Percentiles rank a stretch among this genome's conserved stretches.
phyloP scores from a whole-genome alignment of 2,113 vertebrate genomes.

The Zingel zingel region DNA sequence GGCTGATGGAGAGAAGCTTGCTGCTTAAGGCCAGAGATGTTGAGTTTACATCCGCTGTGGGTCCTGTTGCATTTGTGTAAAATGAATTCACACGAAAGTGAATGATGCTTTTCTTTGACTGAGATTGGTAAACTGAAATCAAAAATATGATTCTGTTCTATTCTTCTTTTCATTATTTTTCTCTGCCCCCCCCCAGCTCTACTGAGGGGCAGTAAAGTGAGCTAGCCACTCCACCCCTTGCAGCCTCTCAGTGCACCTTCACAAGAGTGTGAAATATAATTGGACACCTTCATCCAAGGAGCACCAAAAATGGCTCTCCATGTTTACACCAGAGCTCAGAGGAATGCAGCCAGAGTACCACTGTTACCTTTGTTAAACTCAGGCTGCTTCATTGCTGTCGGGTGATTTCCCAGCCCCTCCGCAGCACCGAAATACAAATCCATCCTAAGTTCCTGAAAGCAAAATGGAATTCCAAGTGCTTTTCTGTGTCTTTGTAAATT shows the following conservation, averaged over 20 bases:
- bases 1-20: neutral
- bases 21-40: slow-evolving; percentile 31
- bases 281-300: slow-evolving; percentile 79
- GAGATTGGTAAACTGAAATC: neutral
- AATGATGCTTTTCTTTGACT: neutral
- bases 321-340: slow-evolving; percentile 62
- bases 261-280: slow-evolving; percentile 80
- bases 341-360: slow-evolving; percentile 50
- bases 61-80: neutral
- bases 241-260: slow-evolving; percentile 57
- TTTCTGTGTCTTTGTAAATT: slow-evolving; percentile 55
- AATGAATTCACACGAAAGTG: neutral
- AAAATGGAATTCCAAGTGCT: slow-evolving; percentile 65
- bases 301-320: slow-evolving; percentile 69
- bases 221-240: slow-evolving; percentile 37
- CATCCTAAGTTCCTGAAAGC: slow-evolving; percentile 45
- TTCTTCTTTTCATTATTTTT: neutral
- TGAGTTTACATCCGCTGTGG: neutral
- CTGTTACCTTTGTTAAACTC: slow-evolving; percentile 55
- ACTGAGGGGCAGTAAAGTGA: slow-evolving; percentile 55
- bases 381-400: slow-evolving; percentile 35
- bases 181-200: neutral
- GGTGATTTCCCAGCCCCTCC: slow-evolving; percentile 40
- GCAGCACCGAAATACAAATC: slow-evolving; percentile 52
- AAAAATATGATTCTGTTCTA: neutral